These are phyloP conservation scores for Pyrocoelia pectoralis DNA, from an alignment of 2,888 invertebrate species.

Conservation along the genomic window DNA sequence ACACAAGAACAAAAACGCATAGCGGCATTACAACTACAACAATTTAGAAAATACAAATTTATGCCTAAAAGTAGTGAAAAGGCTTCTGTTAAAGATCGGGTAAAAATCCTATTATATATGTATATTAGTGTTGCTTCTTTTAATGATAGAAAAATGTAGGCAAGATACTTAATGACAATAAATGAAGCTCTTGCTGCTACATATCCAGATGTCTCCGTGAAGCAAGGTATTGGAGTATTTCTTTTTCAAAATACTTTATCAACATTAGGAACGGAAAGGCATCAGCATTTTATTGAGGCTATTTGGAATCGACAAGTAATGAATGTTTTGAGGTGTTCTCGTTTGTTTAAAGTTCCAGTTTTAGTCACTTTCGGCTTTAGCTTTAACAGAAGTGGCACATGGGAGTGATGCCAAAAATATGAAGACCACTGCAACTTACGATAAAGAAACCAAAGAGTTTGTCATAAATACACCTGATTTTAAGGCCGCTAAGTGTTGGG, in stretches of 20 bases:
- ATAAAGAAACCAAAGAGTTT: slow-evolving; percentile 79
- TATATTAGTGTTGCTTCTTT: not conserved
- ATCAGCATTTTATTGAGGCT: slow-evolving; percentile 72
- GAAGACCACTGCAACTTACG: slow-evolving; percentile 90
- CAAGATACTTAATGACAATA: slow-evolving; percentile 76
- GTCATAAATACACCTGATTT: slow-evolving; percentile 92
- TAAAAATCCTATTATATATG: slow-evolving; percentile 6
- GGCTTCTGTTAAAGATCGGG: slow-evolving; percentile 22
- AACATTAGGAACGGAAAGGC: slow-evolving; percentile 79
- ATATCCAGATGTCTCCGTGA: slow-evolving; percentile 78
- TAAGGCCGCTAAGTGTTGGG: slow-evolving; percentile 97
- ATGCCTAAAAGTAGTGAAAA: slow-evolving; percentile 56
- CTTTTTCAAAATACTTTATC: slow-evolving; percentile 77
- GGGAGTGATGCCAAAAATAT: slow-evolving; percentile 94
- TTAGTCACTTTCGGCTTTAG: slow-evolving; percentile 81
- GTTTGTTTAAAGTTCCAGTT: slow-evolving; percentile 28
- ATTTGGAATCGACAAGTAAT: slow-evolving; percentile 75
- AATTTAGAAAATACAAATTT: slow-evolving; percentile 72
- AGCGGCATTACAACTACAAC: slow-evolving; percentile 73
- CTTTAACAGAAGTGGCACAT: slow-evolving; percentile 92
- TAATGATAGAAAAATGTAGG: slow-evolving; percentile 65
- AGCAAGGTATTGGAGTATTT: slow-evolving; percentile 79
- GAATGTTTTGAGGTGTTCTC: slow-evolving; percentile 17
- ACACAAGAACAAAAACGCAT: slow-evolving; percentile 78
- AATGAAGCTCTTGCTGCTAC: slow-evolving; percentile 77